Base-by-base conservation (phyloP, 2,797 vertebrate species). In the Protonibea diacanthus region DNA sequence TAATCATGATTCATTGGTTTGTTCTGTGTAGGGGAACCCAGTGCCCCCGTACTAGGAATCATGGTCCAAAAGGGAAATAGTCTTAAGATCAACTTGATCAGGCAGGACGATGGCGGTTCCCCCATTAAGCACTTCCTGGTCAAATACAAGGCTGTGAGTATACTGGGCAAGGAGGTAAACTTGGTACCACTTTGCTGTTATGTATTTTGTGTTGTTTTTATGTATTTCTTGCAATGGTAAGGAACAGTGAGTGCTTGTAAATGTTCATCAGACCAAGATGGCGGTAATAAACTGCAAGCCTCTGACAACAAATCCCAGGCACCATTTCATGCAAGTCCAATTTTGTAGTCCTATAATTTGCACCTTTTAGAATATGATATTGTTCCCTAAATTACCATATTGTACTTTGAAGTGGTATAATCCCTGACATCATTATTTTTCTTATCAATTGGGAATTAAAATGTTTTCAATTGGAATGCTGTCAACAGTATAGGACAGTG, bases 51-150 rank as follows among this genome's bases (percentile, higher is more conserved):
- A 86, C 93, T 99, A 49, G 95, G 97, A 86, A 95, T 91, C 55
- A 96, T 95, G 88, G 86, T 96, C 89, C 94, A 94, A 78, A 95
- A 80, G 10, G 97, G 97, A 20, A 99, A 99, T 83, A 94, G 93
- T 60, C 90, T 97, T 25, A 98, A 96, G 87, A 96, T 99, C 83
- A 96, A 95, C 67, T 96, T 94, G 95, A 97, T 98, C 95, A 98
- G 97, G 90, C 98, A 99, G 92, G 98, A 99, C 2, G 98, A 99
- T 0, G 98, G 98, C 0, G 98, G 98, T 44, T 99, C 97, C 27
- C 97, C 98, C 0, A 99, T 99, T 82, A 96, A 91, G 61, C 97
- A 99, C 78, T 99, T 98, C 92, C 96, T 99, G 92, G 92, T 99
- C 96, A 94, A 95, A 90, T 98, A 98, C 96, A 97, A 94, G 94